phyloP scores from a whole-genome alignment of 2,888 invertebrate species.

The Anorthoa munda region DNA sequence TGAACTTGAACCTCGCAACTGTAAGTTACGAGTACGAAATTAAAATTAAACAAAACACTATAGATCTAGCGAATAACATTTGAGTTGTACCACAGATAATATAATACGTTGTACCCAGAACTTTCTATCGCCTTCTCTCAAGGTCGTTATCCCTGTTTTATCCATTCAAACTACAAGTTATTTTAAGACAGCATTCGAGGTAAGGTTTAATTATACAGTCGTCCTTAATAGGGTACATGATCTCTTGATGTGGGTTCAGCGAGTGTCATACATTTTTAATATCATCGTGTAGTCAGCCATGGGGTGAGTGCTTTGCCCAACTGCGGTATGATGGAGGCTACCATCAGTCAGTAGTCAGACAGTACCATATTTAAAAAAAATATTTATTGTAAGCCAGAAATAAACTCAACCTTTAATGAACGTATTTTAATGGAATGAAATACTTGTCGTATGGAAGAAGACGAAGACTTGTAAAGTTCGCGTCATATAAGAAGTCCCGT shows the following conservation, averaged over 20 bases:
- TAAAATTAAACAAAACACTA: not conserved
- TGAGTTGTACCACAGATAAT: not conserved
- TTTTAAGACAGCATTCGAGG: not conserved
- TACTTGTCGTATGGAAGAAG: too few species aligned
- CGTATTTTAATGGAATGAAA: not conserved
- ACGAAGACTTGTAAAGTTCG: too few species aligned
- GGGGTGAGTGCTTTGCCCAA: too few species aligned
- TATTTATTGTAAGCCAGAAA: slow-evolving; percentile 4
- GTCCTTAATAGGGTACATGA: slow-evolving; percentile 12
- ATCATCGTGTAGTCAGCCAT: not conserved
- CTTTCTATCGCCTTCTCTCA: not conserved
- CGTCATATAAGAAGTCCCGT: too few species aligned
- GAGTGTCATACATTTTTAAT: slow-evolving; percentile 35
- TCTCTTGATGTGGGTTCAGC: not conserved
- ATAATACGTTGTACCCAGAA: not conserved
- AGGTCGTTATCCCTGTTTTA: not conserved
- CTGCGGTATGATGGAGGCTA: too few species aligned
- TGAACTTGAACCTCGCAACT: too few species aligned
- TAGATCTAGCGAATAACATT: not conserved
- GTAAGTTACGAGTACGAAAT: too few species aligned
- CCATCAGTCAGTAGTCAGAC: not conserved
- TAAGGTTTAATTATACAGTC: not conserved
- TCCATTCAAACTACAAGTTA: not conserved
- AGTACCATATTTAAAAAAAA: not conserved
- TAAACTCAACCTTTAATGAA: slow-evolving; percentile 1